Percentiles rank a stretch among this genome's conserved stretches.
phyloP scores from a whole-genome alignment of 2,797 vertebrate genomes.

The Sebastes vulpes region DNA sequence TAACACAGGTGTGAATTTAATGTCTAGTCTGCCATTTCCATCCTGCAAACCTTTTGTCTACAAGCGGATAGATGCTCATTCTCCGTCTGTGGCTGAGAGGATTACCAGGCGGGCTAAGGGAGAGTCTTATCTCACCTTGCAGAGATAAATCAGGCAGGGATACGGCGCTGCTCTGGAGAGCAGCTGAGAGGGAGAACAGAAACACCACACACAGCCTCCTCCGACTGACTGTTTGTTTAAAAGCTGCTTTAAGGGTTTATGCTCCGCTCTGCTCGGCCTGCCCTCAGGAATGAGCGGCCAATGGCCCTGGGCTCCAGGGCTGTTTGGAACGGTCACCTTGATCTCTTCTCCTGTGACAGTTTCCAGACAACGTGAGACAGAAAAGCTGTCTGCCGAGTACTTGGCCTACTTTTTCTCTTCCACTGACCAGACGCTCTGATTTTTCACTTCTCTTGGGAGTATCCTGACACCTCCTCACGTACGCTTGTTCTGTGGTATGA shows the following conservation, averaged over 20 bases:
- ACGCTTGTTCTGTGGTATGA: not conserved
- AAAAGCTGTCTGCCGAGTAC: conserved; percentile 39
- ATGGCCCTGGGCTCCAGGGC: conserved; percentile 19
- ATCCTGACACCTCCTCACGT: conserved; percentile 3
- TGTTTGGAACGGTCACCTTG: conserved; percentile 67
- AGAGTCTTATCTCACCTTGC: conserved; percentile 81
- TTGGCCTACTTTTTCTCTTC: conserved; percentile 39
- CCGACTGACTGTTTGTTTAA: conserved; percentile 73
- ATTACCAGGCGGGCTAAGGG: conserved; percentile 73
- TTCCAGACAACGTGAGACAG: conserved; percentile 63
- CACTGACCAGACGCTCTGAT: conserved; percentile 27
- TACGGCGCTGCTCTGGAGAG: conserved; percentile 45
- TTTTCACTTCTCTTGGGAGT: conserved; percentile 26
- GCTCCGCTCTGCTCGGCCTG: conserved; percentile 34
- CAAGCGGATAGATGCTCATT: conserved; percentile 50
- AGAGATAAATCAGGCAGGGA: conserved; percentile 82
- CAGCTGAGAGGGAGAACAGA: conserved; percentile 43
- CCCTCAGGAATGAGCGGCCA: conserved; percentile 54
- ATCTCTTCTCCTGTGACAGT: conserved; percentile 65
- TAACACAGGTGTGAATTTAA: conserved; percentile 35
- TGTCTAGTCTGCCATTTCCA: conserved; percentile 35
- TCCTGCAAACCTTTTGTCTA: conserved; percentile 51
- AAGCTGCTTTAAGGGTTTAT: conserved; percentile 70
- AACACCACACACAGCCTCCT: conserved; percentile 55
- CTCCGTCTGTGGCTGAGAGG: conserved; percentile 68